Evolutionary conservation across 2,113 vertebrate genomes (phyloP), one percentile per base, ranked within the genome.

Genomic region (Pangasianodon hypophthalmus): DNA sequence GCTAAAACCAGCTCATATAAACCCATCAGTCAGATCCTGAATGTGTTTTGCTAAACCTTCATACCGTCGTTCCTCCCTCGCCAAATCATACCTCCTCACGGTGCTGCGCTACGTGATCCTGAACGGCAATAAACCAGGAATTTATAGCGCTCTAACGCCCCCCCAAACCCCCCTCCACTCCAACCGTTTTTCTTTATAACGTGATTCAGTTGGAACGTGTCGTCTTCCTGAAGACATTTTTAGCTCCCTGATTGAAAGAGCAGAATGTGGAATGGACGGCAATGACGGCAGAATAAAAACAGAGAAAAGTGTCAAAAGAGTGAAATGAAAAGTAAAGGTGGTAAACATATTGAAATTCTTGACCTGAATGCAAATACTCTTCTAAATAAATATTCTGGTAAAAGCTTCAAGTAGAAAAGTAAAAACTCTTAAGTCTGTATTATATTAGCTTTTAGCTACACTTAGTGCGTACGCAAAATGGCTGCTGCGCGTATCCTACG

Each of bases 101-200:
- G 88, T 83, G 88, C 91, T 91, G 90, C 86, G 91, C 91, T 89
- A 88, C 83, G 73, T 92, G 88, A 92, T 94, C 93, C 93, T 69
- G 82, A 73, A 92, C 89, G 67, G 73, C 86, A 87, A 84, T 92
- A 87, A 88, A 90, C 90, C 80, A 94, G 62, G 91, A 94, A 93
- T 92, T 93, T 88, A 90, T 93, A 92, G 89, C 93, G 87, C 93
- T 58, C 3, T n/a, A n/a, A n/a, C n/a, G n/a, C 9, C 7, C 13
- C 26, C 44, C 21, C 73, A 5, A 26, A 18, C 29, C 3, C 29
- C 0, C 92, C 79, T 88, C 90, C 88, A 81, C 81, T 14, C 83
- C 54, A 84, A 90, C 92, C 90, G 93, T 85, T 92, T 58, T 75
- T 56, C 85, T 84, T 92, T 79, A 89, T 80, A 92, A 88, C 88